Base-by-base conservation (phyloP, 1,140 invertebrate genomes). In the Spodoptera litura region DNA sequence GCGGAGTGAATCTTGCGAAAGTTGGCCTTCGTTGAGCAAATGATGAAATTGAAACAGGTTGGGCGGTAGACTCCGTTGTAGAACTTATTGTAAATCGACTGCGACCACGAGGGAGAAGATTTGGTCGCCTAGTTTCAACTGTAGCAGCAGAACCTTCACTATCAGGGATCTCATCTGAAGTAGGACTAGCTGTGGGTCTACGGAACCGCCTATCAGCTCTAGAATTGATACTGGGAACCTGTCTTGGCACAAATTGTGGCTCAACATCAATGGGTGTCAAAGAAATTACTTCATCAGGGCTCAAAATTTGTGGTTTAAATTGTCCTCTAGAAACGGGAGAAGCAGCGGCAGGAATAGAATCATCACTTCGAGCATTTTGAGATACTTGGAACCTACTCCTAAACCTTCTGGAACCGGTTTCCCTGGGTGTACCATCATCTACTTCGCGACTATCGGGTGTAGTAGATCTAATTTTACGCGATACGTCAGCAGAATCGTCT, bases 381-480 rank as follows among this genome's bases (percentile, higher is more conserved):
- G 68, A 27, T 13, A 35, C 11, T 66, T 78, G 83, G 31, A 86
- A 81, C 72, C 87, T 90, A 78, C 81, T 85, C 51, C 88, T 87
- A 85, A 87, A 88, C 68, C 85, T 86, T 77, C 83, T 89, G 70
- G 80, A 68, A 38, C 79, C 78, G 70, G 72, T 82, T 58, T 86
- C 82, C 56, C 61, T 78, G 53, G 74, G 8, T 59, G 77, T 87
- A 56, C 64, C 79, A 58, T 73, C 85, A 55, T 87, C 87, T 74
- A 89, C 79, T 84, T 95, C 94, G 4, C 88, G 85, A 81, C 94
- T 95, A 64, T 94, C 89, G 8, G 94, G 94, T 53, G 94, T 95
- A 5, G 94, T 95, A 6, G 94, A 95, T 53, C 94, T 89, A 72
- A 95, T 90, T 85, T 91, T 94, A 83, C 94, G 88, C 81, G 82